Evolutionary conservation across 53 echinoderm and acorn worm genomes (phyloP).

Genomic region (Arbacia lixula): DNA sequence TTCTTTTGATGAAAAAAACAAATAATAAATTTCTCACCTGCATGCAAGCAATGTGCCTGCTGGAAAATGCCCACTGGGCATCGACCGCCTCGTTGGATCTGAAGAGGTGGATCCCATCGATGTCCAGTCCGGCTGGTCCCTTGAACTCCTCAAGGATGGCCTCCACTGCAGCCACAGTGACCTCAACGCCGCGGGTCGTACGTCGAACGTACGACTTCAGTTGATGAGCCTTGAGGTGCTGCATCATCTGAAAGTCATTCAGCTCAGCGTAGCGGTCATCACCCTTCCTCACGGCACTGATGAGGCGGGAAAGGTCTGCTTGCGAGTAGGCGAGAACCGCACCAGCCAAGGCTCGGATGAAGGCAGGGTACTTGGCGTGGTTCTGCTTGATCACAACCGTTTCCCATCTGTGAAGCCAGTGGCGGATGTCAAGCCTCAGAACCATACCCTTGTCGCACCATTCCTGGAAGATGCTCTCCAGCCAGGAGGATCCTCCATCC

Average conservation of each 20-base stretch:
- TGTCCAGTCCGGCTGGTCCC: slow-evolving; percentile 72
- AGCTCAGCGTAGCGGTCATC: slow-evolving; percentile 28
- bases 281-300: slow-evolving; percentile 57
- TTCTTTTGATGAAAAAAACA: too few relatives aligned
- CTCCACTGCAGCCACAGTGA: slow-evolving; percentile 64
- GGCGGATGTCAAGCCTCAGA: slow-evolving; percentile 64
- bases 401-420: slow-evolving; percentile 73
- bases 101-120: slow-evolving; percentile 67
- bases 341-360: slow-evolving; percentile 48
- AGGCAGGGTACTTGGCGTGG: slow-evolving; percentile 62
- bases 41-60: slow-evolving; percentile 69
- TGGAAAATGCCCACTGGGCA: slow-evolving; percentile 52
- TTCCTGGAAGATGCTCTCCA: too few relatives aligned
- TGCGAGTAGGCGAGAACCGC: slow-evolving; percentile 37
- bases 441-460: too few relatives aligned
- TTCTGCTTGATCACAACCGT: slow-evolving; percentile 63
- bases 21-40: too few relatives aligned
- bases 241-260: slow-evolving; percentile 61
- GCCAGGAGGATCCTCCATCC: too few relatives aligned
- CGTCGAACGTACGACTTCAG: slow-evolving; percentile 56
- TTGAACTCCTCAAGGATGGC: slow-evolving; percentile 63
- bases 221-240: slow-evolving; percentile 65
- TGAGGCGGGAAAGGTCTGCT: slow-evolving; percentile 63
- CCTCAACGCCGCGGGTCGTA: slow-evolving; percentile 60
- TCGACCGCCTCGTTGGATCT: slow-evolving; percentile 61